Conservation (phyloP, 2,113 vertebrate species). For the Podarcis raffonei region DNA sequence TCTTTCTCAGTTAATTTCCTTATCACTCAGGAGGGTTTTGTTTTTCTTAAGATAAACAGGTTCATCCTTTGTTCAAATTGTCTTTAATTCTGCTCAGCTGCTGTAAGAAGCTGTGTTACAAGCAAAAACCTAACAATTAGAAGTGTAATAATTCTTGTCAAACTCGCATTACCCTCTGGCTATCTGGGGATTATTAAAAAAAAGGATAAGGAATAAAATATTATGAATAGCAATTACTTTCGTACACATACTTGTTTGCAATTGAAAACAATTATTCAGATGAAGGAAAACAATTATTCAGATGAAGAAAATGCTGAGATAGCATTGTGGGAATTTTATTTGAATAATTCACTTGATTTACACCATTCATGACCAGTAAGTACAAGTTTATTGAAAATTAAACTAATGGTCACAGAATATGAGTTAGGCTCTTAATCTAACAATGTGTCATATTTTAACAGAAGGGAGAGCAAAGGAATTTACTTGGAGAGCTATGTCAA, state of each 20-base stretch:
- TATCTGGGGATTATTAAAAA: conserved; percentile 10
- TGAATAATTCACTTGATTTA: neutral
- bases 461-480: neutral
- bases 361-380: neutral
- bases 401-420: neutral
- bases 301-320: neutral
- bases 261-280: conserved; percentile 7
- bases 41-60: neutral
- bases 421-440: neutral
- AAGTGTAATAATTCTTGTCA: conserved; percentile 23
- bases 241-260: neutral
- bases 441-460: neutral
- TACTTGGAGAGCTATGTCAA: neutral
- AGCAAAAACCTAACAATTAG: conserved; percentile 15
- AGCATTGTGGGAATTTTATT: conserved; percentile 1
- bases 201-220: conserved; percentile 8
- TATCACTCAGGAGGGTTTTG: neutral
- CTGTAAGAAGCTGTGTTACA: neutral
- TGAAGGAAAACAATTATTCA: neutral
- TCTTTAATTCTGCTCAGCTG: neutral
- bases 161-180: neutral
- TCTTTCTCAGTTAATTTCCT: neutral
- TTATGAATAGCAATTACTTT: conserved; percentile 13
- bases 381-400: neutral
- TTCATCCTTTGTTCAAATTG: neutral